Base-by-base conservation (phyloP, 2,797 vertebrate species). In the Chelonia mydas region DNA sequence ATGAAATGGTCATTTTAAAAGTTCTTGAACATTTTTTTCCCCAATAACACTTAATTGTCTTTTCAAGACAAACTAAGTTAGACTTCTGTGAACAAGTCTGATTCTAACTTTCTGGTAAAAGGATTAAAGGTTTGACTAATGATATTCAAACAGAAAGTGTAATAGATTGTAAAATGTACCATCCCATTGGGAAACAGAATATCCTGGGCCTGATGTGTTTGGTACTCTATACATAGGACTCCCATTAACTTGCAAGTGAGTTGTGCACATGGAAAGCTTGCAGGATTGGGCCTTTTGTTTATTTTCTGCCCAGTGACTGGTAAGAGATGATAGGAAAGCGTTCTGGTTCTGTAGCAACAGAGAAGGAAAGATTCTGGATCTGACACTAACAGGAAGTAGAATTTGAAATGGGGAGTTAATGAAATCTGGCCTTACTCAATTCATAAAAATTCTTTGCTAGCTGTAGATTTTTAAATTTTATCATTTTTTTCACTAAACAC, bases 111-210 rank as follows among this genome's bases (percentile, higher is more conserved):
- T 97, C 97, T 98, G 97, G 96, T 97, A 96, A 97, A 97, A 96
- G 95, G 96, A 98, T 96, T 97, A 97, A 97, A 97, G 92, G 59
- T 97, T 97, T 97, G 96, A 97, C 94, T 96, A 97, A 97, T 92
- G 95, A 96, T 94, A 96, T 92, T 94, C 90, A 97, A 98, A 97
- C 95, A 95, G 89, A 95, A 96, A 97, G 84, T 95, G 95, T 96
- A 97, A 97, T 96, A 97, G 92, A 94, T 97, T 97, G 92, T 97
- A 97, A 97, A 97, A 97, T 51, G 93, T 95, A 94, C 94, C 33
- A 1, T 96, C 92, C 96, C 86, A 25, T 61, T 86, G 97, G 97
- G 97, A 97, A 96, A 93, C 90, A 94, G 93, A 93, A 89, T 95
- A 96, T 86, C 94, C 50, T 11, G 81, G 91, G n/a, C 92, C 72